These are phyloP conservation scores for Fulica atra DNA, from an alignment of 2,113 vertebrate species.

Conservation along the genomic window DNA sequence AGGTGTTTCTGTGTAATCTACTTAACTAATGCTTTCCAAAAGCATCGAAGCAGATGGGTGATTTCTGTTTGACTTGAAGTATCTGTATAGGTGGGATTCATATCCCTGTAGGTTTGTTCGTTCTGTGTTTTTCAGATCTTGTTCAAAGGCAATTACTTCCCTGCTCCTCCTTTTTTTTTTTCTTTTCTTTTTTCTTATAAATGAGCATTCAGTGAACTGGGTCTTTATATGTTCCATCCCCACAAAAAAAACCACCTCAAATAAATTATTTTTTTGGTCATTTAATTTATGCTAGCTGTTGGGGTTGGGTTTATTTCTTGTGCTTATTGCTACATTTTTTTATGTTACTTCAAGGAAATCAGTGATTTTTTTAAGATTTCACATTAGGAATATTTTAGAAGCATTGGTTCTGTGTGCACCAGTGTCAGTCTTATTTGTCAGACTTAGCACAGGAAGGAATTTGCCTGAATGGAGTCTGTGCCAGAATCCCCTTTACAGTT, in stretches of 20 bases:
- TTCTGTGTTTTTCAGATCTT: background rate
- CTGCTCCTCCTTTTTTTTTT: rapidly evolving
- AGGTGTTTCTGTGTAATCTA: background rate
- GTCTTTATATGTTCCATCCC: background rate
- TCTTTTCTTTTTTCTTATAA: background rate
- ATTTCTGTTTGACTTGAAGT: background rate
- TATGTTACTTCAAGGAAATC: background rate
- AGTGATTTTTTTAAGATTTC: background rate
- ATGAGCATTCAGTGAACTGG: background rate
- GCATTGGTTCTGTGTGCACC: background rate
- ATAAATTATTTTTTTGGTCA: background rate
- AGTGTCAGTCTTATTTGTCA: background rate
- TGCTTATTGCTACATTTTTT: background rate
- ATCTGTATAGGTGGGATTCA: background rate
- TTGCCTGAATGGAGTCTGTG: background rate
- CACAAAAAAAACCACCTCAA: background rate
- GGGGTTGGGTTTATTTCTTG: background rate
- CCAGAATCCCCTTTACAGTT: background rate
- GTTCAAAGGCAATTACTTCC: background rate
- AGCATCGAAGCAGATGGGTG: background rate
- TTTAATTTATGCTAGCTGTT: background rate
- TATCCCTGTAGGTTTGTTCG: background rate
- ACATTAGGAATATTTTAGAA: background rate
- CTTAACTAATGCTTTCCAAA: background rate
- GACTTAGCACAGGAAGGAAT: background rate